phyloP scores from a whole-genome alignment of 1,140 invertebrate species.

The Achatina immaculata region DNA sequence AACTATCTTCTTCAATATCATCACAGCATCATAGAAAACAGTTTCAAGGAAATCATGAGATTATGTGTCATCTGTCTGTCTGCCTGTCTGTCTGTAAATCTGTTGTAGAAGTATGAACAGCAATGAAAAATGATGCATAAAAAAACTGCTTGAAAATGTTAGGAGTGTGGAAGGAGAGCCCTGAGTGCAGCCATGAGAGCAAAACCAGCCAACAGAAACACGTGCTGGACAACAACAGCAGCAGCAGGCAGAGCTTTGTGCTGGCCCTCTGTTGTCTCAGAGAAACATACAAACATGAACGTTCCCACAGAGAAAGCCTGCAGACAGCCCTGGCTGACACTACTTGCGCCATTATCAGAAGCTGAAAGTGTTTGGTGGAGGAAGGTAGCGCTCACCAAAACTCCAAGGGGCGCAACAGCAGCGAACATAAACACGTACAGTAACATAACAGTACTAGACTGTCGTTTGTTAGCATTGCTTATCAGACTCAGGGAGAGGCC shows the following conservation, averaged over 20 bases:
- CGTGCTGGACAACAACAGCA: background rate
- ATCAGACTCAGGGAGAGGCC: slow-evolving; percentile 21
- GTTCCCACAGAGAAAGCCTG: slow-evolving; percentile 29
- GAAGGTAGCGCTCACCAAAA: slow-evolving; percentile 11
- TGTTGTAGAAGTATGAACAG: no score
- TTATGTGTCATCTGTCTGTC: no score
- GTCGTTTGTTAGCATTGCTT: background rate
- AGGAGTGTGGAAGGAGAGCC: background rate
- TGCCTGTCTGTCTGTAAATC: no score
- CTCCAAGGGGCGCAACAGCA: background rate
- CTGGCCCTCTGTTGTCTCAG: slow-evolving; percentile 1
- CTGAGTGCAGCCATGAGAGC: slow-evolving; percentile 13
- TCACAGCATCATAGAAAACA: no score
- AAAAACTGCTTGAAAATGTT: no score
- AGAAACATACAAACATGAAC: slow-evolving; percentile 22
- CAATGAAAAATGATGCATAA: no score
- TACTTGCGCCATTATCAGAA: background rate
- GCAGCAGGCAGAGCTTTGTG: no score
- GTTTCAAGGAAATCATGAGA: no score
- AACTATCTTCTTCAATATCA: no score
- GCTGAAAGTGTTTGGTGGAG: background rate
- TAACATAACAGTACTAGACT: background rate
- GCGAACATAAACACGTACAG: slow-evolving; percentile 22
- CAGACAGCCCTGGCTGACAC: background rate
- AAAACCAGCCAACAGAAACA: slow-evolving; percentile 12